Evolutionary conservation across 2,888 invertebrate genomes (phyloP).

Genomic region (Macrophya annulata): DNA sequence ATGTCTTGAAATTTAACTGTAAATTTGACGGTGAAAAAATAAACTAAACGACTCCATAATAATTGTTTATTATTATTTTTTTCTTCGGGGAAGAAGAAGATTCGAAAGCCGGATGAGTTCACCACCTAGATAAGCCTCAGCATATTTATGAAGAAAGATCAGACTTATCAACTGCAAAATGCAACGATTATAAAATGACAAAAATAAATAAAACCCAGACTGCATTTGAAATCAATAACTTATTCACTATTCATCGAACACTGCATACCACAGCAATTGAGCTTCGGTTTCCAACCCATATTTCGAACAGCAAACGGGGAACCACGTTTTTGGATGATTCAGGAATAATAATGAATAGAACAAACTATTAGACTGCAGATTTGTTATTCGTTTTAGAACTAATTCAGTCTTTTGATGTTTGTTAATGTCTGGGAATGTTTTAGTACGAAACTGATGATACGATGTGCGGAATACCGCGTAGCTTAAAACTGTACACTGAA

Average conservation of each 20-base stretch:
- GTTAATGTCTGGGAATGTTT: slow-evolving; percentile 1
- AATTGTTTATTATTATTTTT: not conserved
- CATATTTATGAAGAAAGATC: not conserved
- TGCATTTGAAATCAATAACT: not conserved
- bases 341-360: not conserved
- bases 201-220: not conserved
- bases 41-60: slow-evolving; percentile 27
- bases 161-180: not conserved
- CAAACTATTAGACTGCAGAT: not conserved
- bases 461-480: slow-evolving; percentile 14
- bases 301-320: not conserved
- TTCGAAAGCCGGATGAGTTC: not conserved
- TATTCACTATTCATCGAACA: slow-evolving; percentile 21
- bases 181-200: not conserved
- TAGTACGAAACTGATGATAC: not conserved
- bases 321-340: not conserved
- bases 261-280: slow-evolving; percentile 63
- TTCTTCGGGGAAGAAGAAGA: not conserved
- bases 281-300: slow-evolving; percentile 64
- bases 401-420: not conserved
- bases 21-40: slow-evolving; percentile 21
- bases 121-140: not conserved
- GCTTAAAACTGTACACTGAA: slow-evolving; percentile 47
- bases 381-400: not conserved
- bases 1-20: slow-evolving; percentile 29